Base-by-base conservation (phyloP, 1,140 invertebrate genomes). In the Drosophila bocki region DNA sequence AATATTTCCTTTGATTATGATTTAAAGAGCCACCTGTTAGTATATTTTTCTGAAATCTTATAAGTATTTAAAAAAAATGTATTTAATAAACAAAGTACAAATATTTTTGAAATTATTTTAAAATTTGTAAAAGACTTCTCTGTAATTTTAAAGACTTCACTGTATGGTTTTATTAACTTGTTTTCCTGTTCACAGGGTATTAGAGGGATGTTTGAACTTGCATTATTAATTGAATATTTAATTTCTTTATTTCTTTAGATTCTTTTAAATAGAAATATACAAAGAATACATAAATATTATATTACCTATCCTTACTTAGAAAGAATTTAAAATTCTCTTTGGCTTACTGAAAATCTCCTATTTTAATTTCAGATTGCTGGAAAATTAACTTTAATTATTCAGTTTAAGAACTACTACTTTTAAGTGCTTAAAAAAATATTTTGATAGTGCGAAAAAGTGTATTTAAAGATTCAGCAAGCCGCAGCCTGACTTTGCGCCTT, bases 401-500 rank as follows among this genome's bases (percentile, higher is more conserved):
- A 56, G 15, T 1, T 7, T 7, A 15, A n/a, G 5, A 26, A 26
- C n/a, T 33, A 19, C 17, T 13, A 54, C 3, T 37, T 41, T 35
- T 22, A 7, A 50, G 22, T 22, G 15, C 19, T 33, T 35, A 35
- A 26, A 19, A 42, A 42, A 41, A 32, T 22, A 6, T 0, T 60
- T 57, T 15, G 3, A 7, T 7, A 11, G 15, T 17, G 15, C 13
- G 0, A 7, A 32, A 22, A 26, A 57, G 57, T 17, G 65, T 77
- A 70, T 77, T 11, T 48, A 11, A 19, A 15, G 15, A 35, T 29
- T 61, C 39, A 45, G 7, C 33, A 37, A 26, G 29, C 41, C 29
- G n/a, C 19, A 42, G 42, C n/a, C 17, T 9, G 42, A 35, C 33
- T 39, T 50, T 37, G 35, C 48, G 33, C 42, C 48, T 61, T 56